A percentile compares a stretch with the other conserved stretches of the same genome.
Evolutionary conservation across 2,113 vertebrate genomes (phyloP).

Genomic region (sheep (Ovis aries)): DNA sequence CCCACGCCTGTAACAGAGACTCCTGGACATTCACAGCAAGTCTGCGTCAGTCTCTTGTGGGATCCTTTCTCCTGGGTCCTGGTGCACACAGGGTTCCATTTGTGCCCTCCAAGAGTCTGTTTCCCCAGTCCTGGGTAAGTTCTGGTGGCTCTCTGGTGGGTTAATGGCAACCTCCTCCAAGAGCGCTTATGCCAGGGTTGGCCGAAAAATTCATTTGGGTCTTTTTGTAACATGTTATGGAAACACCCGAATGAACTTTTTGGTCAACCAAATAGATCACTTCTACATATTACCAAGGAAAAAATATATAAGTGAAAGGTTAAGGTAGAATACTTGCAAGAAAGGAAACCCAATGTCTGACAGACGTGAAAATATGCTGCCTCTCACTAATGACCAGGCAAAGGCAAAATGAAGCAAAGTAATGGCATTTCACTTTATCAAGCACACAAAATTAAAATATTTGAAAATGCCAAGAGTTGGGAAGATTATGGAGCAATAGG

Average conservation of each 20-base stretch:
- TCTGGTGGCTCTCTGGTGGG: neutral
- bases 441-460: neutral
- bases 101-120: neutral
- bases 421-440: neutral
- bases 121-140: neutral
- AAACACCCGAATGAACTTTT: neutral
- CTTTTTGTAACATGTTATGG: neutral
- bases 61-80: neutral
- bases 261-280: neutral
- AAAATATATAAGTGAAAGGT: neutral
- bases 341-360: neutral
- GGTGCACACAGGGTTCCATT: neutral
- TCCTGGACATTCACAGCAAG: neutral
- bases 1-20: accelerated
- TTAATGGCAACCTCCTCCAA: neutral
- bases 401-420: neutral
- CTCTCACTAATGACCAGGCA: neutral
- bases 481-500: neutral
- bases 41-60: neutral
- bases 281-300: neutral
- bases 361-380: neutral
- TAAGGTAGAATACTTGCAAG: neutral
- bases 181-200: neutral
- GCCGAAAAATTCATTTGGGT: neutral
- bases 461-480: neutral